Base-by-base conservation (phyloP, 2,888 invertebrate species). In the Agrypnus murinus region DNA sequence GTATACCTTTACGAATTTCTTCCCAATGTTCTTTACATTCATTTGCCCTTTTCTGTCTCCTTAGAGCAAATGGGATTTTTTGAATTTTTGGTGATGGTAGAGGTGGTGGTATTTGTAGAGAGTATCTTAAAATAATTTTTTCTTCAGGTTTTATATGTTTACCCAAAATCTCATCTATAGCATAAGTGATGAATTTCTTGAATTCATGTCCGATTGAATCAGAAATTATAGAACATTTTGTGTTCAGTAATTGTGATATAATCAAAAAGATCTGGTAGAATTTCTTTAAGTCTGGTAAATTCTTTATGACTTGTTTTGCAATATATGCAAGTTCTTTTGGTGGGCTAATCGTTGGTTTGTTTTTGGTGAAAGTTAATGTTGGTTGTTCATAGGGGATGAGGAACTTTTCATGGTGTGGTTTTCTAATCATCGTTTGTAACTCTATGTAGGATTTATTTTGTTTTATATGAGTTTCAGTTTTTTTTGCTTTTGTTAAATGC, bases 371-470 rank as follows among this genome's bases (percentile, higher is more conserved):
- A n/a, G 45, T 38, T 25, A 70, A 45, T 9, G 4, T 31, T 12
- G 60, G 53, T 25, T 65, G 36, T 1, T 40, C n/a, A 60, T 70
- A 70, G 0, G 58, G 60, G 10, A 55, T 38, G 2, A 70, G 45
- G 25, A 55, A 70, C 31, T 38, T 59, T 48, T 70, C 60, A 12
- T 65, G 34, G n/a, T 40, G 5, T 12, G 65, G 57, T 14, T 36
- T 69, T 14, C 19, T 55, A 0, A 53, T 19, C 0, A 15, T 9
- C 8, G 40, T 62, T 62, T 0, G 36, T 9, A 40, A 12, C 40
- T 40, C 40, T n/a, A 12, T 7, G 3, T 3, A 40, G 7, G 40
- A 40, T 10, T 10, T 2, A 2, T 40, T 10, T n/a, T n/a, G 40
- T 4, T 40, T 40, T 40, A 40, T 7, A n/a, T 2, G 3, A 4